Base-by-base conservation (phyloP, 1,140 invertebrate genomes). In the Spodoptera litura region DNA sequence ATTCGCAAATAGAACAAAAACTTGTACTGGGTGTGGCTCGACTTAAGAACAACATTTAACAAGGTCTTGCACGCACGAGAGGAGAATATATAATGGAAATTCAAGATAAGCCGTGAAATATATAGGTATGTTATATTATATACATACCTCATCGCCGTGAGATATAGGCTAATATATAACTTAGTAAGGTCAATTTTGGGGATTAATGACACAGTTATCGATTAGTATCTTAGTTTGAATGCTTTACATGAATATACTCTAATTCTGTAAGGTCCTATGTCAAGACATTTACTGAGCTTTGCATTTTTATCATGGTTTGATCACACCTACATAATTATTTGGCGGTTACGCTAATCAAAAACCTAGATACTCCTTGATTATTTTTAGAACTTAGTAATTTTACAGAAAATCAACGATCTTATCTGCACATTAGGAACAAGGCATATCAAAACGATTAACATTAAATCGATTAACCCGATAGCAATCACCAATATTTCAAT, bases 1-100 rank as follows among this genome's bases (percentile, higher is more conserved):
- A 56, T 72, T 72, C 31, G 15, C 15, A 56, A 38, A 56, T 72
- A 56, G 52, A 44, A 72, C 53, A 72, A 38, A 72, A 68, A 53
- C 25, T 56, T 15, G 31, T 38, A 20, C 2, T 15, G n/a, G 9
- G 61, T 9, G 70, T n/a, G 10, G n/a, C 9, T 31, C 38, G 35
- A 44, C 31, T 55, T 59, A 55, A 35, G 27, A 35, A 72, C 53
- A 72, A 72, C 15, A 58, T 72, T 38, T 44, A 72, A 72, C 70
- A 58, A 58, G 35, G 55, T 25, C 55, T 20, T 59, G 35, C 49
- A 20, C 70, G 53, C 35, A 58, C 70, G 27, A 31, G 70, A 31
- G 31, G 55, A 58, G 70, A 72, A 72, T 72, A 58, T 72, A 31
- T 72, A 58, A 72, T 72, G 70, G 20, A 58, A 38, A 31, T 72